Evolutionary conservation across 2,888 invertebrate species (phyloP).

Genomic region (Tigriopus californicus): DNA sequence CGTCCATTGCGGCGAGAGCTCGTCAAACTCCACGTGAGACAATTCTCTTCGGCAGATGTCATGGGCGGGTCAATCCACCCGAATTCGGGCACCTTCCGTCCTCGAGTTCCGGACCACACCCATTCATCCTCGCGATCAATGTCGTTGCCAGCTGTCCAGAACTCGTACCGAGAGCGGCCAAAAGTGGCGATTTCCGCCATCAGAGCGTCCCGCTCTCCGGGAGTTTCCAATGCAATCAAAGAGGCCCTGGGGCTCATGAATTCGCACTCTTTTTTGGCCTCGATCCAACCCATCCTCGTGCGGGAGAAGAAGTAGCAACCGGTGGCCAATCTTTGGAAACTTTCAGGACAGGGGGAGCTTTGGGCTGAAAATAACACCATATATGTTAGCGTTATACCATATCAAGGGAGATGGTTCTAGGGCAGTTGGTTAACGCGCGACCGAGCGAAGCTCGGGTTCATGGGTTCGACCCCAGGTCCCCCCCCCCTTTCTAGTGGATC

Average conservation of each 20-base stretch:
- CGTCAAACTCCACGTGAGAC: constrained; percentile 15
- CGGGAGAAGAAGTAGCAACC: constrained; percentile 14
- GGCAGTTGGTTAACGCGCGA: too few relatives aligned
- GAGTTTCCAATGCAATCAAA: background rate
- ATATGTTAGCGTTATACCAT: too few relatives aligned
- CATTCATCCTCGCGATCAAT: constrained; percentile 11
- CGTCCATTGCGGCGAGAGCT: background rate
- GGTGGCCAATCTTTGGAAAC: background rate
- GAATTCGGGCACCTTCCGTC: background rate
- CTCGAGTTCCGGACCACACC: constrained; percentile 6
- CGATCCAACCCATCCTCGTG: constrained; percentile 13
- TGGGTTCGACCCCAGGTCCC: too few relatives aligned
- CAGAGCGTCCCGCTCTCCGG: background rate
- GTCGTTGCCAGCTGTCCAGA: constrained; percentile 15
- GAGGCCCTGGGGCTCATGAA: background rate
- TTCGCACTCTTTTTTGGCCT: constrained; percentile 15
- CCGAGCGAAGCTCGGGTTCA: too few relatives aligned
- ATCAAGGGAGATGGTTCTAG: too few relatives aligned
- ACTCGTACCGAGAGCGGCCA: constrained; percentile 5
- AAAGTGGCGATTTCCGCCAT: background rate
- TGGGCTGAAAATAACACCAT: too few relatives aligned
- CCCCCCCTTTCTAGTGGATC: too few relatives aligned
- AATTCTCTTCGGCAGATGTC: constrained; percentile 13
- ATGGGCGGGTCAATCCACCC: constrained; percentile 14
- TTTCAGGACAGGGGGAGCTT: background rate